These are phyloP conservation scores for Pelodiscus sinensis DNA, from an alignment of 2,113 vertebrate species.

Conservation along the genomic window DNA sequence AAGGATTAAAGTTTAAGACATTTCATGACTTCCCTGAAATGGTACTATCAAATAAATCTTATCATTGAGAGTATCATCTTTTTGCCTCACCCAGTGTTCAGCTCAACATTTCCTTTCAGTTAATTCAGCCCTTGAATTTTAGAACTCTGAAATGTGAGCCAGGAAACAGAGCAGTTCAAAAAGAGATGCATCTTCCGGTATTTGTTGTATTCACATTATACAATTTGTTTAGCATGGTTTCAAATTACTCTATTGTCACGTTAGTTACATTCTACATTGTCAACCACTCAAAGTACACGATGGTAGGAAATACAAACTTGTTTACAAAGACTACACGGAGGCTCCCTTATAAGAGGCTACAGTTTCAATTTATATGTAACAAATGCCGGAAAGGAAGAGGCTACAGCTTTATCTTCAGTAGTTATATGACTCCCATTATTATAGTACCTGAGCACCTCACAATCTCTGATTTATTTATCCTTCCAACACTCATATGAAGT, in stretches of 20 bases:
- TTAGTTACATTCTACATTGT: not conserved
- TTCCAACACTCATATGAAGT: not conserved
- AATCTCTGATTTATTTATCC: not conserved
- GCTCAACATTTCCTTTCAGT: not conserved
- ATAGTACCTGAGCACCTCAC: not conserved
- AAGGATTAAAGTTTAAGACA: not conserved
- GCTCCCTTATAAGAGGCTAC: not conserved
- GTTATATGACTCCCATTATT: not conserved
- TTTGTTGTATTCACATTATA: not conserved
- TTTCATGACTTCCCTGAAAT: constrained; percentile 1
- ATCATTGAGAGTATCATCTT: not conserved
- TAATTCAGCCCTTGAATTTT: not conserved
- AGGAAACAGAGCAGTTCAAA: constrained; percentile 7
- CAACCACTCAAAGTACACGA: not conserved
- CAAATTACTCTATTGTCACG: not conserved
- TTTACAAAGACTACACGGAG: not conserved
- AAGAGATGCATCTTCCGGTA: not conserved
- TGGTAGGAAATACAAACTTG: not conserved
- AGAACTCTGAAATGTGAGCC: constrained; percentile 2
- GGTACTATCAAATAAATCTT: not conserved
- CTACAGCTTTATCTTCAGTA: not conserved
- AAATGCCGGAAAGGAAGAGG: not conserved
- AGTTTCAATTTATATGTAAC: not conserved
- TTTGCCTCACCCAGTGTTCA: not conserved
- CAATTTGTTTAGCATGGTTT: not conserved